Evolutionary conservation across 35 echinoderm and acorn worm genomes (phyloP).

Genomic region (Diadema setosum): DNA sequence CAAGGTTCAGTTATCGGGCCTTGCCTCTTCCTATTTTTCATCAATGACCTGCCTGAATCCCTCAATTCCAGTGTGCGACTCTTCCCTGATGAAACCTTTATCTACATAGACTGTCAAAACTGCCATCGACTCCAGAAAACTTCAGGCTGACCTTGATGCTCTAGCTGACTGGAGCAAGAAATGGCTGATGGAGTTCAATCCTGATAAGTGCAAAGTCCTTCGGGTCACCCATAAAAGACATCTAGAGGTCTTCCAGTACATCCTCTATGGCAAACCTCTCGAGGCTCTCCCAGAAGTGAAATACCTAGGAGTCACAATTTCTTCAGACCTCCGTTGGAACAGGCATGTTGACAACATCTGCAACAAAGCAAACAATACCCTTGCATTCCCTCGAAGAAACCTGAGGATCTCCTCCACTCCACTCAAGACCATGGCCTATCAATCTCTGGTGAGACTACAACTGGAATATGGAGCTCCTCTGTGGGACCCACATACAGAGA

Average conservation of each 20-base stretch:
- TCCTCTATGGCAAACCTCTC: neutral
- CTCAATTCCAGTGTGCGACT: neutral
- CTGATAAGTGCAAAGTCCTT: constrained; percentile 3
- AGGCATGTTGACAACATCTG: neutral
- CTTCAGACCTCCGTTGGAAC: neutral
- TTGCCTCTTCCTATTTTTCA: neutral
- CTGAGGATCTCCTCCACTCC: neutral
- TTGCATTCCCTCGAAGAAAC: neutral
- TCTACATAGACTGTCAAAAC: constrained; percentile 3
- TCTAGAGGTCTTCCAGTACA: neutral
- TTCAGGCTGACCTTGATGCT: neutral
- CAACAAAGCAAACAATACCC: neutral
- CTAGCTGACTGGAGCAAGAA: no score
- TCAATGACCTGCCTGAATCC: constrained; percentile 16
- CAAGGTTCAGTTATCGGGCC: neutral
- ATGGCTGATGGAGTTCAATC: constrained; percentile 24
- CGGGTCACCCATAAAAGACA: neutral
- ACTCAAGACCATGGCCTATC: neutral
- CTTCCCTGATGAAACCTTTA: neutral
- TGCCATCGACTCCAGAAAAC: neutral
- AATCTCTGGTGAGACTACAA: neutral
- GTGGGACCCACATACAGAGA: neutral
- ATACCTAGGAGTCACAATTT: neutral
- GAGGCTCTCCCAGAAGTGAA: neutral
- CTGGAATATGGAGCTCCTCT: neutral